Percentiles rank a stretch among this genome's conserved stretches.
phyloP scores from a whole-genome alignment of 2,888 invertebrate genomes.

The Drosophila stalkeri region DNA sequence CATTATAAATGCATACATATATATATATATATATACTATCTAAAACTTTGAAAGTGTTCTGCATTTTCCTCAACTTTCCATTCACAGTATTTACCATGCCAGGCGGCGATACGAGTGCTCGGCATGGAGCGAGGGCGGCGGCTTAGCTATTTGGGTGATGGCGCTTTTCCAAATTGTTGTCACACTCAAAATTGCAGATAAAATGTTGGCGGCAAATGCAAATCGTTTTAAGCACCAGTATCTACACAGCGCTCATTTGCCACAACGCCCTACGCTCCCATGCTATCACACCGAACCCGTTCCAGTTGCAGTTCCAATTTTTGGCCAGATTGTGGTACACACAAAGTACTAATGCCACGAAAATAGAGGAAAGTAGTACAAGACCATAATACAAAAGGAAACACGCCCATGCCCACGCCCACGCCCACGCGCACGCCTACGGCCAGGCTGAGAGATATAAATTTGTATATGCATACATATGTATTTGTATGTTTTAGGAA shows the following conservation, averaged over 20 bases:
- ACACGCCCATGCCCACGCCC: conserved; percentile 43
- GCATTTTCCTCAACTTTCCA: conserved; percentile 5
- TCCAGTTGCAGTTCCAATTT: conserved; percentile 4
- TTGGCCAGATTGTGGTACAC: conserved; percentile 38
- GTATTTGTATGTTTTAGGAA: conserved; percentile 2
- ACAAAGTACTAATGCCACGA: conserved; percentile 39
- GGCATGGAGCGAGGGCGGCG: background rate
- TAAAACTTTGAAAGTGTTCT: conserved; percentile 1
- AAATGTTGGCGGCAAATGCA: conserved; percentile 60
- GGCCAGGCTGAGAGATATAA: conserved; percentile 6
- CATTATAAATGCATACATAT: background rate
- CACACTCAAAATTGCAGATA: conserved; percentile 57
- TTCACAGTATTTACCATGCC: background rate
- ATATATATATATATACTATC: background rate
- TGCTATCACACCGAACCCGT: background rate
- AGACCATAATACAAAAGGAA: conserved; percentile 47
- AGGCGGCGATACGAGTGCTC: background rate
- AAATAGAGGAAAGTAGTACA: conserved; percentile 18
- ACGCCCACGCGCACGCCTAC: conserved; percentile 44
- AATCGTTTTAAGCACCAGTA: conserved; percentile 60
- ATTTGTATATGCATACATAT: conserved; percentile 28
- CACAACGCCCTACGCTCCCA: background rate
- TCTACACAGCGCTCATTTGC: background rate
- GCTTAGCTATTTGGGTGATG: conserved; percentile 38
- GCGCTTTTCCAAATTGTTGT: conserved; percentile 54